Evolutionary conservation across 1,140 invertebrate genomes (phyloP), one percentile per base, ranked within the genome.

Genomic region (Drosophila bocki): DNA sequence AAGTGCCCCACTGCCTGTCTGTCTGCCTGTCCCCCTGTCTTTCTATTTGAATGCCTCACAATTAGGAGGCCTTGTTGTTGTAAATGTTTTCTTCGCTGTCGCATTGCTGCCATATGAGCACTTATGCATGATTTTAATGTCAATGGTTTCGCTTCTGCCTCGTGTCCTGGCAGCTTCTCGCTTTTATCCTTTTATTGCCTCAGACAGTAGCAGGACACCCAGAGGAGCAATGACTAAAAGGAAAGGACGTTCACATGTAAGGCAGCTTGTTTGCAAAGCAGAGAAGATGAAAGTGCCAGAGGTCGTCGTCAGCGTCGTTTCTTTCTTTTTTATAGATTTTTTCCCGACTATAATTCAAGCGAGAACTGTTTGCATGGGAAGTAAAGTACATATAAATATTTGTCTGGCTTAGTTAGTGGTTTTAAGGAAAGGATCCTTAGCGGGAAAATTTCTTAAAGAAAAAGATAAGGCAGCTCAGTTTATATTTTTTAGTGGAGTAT

Each of bases 71-170:
- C 44, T 72, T 64, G 53, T 44, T 59, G 54, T 51, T 78, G 70
- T 72, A 56, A 45, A 41, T 59, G 54, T 47, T 78, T 67, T 79
- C 67, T 45, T 58, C 65, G 42, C 64, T 75, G 84, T 88, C 80
- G 80, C 69, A 80, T 80, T 90, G 85, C 80, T 78, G 78, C 71
- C 82, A 90, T 65, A 78, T 85, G 70, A 91, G 88, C 81, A 90
- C 88, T 91, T 91, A 91, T 88, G 82, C 88, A 88, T 91, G 88
- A 91, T 88, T 91, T 91, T 91, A 91, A 91, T 91, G 88, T 91
- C 88, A 91, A 91, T 91, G 88, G 81, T 76, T 91, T 79, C 62
- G 68, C 76, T 61, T 45, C 57, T 80, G 58, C 62, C 45, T 47
- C 50, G 42, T 29, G 54, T 51, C 65, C 56, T 70, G 59, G 26